Conservation (phyloP, 2,113 vertebrate genomes). For the Festucalex cinctus region DNA sequence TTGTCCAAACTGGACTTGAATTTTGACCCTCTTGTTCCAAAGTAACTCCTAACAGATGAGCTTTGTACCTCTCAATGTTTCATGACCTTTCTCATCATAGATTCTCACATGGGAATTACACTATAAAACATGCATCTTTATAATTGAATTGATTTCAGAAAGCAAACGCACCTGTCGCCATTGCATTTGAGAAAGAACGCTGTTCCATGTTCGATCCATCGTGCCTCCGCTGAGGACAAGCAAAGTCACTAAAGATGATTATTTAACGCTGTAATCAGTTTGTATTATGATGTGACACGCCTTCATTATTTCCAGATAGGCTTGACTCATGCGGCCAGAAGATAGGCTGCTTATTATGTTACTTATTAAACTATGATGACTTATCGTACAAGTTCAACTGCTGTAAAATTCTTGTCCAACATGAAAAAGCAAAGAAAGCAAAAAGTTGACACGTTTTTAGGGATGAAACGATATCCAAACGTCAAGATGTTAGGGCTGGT, state of each 20-base stretch:
- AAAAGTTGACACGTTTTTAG: too few relatives aligned
- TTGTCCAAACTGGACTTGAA: too few relatives aligned
- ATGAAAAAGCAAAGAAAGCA: too few relatives aligned
- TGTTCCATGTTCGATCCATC: slow-evolving; percentile 19
- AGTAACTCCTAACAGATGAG: too few relatives aligned
- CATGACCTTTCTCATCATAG: too few relatives aligned
- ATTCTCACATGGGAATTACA: too few relatives aligned
- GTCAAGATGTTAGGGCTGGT: too few relatives aligned
- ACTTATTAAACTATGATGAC: slow-evolving; percentile 21
- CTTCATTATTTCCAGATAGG: slow-evolving; percentile 6
- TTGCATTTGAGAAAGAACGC: slow-evolving; percentile 24
- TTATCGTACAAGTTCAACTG: not conserved
- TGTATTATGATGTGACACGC: not conserved
- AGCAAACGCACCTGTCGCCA: slow-evolving; percentile 19
- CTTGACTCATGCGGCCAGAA: slow-evolving; percentile 11
- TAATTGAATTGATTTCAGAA: not conserved
- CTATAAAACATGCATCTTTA: not conserved
- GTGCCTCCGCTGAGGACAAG: not conserved
- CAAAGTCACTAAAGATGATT: not conserved
- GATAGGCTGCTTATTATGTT: slow-evolving; percentile 23
- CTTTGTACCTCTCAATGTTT: too few relatives aligned
- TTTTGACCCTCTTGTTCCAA: too few relatives aligned
- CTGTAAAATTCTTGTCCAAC: too few relatives aligned
- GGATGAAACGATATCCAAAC: too few relatives aligned
- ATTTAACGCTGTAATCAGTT: not conserved